phyloP scores from a whole-genome alignment of 2,888 invertebrate species.

The Amaurobius ferox region DNA sequence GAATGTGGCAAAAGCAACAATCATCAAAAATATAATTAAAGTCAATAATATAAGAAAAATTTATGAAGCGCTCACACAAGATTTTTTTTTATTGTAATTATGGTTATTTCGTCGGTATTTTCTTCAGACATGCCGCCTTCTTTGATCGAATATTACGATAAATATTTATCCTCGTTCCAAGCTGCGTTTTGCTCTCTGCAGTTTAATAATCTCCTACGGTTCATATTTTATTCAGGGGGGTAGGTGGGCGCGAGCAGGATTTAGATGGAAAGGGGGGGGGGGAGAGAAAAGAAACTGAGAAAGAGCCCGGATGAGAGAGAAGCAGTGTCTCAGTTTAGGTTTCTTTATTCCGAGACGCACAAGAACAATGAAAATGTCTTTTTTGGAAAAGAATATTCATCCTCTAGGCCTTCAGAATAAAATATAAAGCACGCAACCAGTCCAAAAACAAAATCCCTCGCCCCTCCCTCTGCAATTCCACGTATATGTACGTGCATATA shows the following conservation, averaged over 20 bases:
- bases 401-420: background rate
- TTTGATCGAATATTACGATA: no score
- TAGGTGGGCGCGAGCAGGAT: background rate
- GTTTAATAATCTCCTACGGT: background rate
- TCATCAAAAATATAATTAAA: no score
- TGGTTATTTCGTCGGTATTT: no score
- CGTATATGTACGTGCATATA: background rate
- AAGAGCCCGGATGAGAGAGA: background rate
- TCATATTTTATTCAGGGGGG: background rate
- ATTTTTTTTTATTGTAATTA: no score
- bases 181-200: background rate
- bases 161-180: background rate
- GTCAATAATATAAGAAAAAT: no score
- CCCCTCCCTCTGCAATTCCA: background rate
- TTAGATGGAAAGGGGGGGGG: background rate
- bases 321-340: background rate
- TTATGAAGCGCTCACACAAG: no score
- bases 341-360: background rate
- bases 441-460: conserved; percentile 14
- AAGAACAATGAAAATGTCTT: background rate
- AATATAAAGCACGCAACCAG: conserved; percentile 4
- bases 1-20: no score
- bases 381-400: background rate
- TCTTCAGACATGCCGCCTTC: no score
- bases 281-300: no score